Evolutionary conservation across 2,888 invertebrate genomes (phyloP), one percentile per base, ranked within the genome.

Genomic region (Acleris laterana): DNA sequence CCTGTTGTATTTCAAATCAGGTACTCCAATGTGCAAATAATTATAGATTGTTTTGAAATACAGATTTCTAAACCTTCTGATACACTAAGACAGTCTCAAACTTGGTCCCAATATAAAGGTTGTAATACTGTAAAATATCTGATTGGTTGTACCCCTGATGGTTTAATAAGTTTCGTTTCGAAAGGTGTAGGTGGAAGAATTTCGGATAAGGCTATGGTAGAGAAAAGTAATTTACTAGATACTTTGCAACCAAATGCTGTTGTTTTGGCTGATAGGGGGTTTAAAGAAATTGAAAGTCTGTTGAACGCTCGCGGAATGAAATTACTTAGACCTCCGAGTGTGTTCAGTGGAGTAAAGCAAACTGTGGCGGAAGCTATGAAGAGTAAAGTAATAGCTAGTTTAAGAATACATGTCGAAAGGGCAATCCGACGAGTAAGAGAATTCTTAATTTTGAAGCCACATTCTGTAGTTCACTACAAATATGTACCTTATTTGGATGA

Each of bases 11-110:
- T 68, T 42, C 61, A 64, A 59, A 48, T 58, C n/a, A 62, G 25
- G 7, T 68, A 60, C 19, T 64, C 63, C 0, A 68, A 62, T 64
- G 64, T 64, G 5, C 61, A 64, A 20, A 62, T 62, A 42, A 69
- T 69, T 38, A 63, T 69, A n/a, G 67, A 64, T 25, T 69, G 69
- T 32, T 68, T 69, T 56, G 68, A 69, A 55, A 69, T 69, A n/a
- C 52, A 69, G 50, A 70, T 63, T 17, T 22, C 52, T 44, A 59
- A 64, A 51, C 55, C 62, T 5, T 17, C 51, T 2, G 17, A 61
- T 44, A 22, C 60, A 22, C 7, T 16, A 6, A n/a, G 25, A 25
- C 60, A 61, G 44, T 25, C 66, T 46, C 60, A 48, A 25, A 25
- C 25, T 25, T 25, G 25, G 25, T 25, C 25, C 25, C 25, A 25